phyloP scores from a whole-genome alignment of 2,113 vertebrate genomes.

The Daubentonia madagascariensis region DNA sequence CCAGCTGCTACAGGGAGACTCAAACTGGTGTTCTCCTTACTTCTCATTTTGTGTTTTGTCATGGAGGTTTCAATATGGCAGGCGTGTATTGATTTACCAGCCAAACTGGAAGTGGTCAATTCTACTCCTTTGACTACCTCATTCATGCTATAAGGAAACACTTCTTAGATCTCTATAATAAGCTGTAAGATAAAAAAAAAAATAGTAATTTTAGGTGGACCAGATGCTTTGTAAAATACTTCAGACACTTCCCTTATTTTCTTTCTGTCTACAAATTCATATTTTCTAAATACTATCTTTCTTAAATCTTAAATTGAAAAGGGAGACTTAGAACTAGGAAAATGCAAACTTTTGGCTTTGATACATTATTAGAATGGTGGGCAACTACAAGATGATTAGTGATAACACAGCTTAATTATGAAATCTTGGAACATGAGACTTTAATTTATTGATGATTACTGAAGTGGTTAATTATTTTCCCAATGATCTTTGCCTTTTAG shows the following conservation, averaged over 20 bases:
- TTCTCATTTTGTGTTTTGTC: not conserved
- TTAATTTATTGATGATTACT: conserved; percentile 23
- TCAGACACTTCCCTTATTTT: not conserved
- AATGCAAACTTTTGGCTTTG: not conserved
- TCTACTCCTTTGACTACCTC: not conserved
- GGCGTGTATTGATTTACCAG: not conserved
- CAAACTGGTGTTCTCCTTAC: not conserved
- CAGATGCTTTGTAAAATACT: not conserved
- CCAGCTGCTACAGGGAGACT: not conserved
- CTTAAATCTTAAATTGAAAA: not conserved
- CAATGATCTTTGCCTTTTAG: not conserved
- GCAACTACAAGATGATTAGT: not conserved
- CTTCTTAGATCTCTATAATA: not conserved
- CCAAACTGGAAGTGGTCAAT: not conserved
- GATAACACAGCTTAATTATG: not conserved
- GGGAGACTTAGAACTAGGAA: not conserved
- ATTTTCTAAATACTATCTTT: not conserved
- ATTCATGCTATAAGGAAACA: not conserved
- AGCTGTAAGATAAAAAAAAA: not conserved
- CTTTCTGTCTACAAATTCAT: not conserved
- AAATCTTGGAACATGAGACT: not conserved
- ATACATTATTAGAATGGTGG: not conserved
- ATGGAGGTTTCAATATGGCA: not conserved
- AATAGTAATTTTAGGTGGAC: not conserved
- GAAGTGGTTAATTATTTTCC: not conserved